Conservation (phyloP, 2,797 vertebrate genomes). For the Strix occidentalis region DNA sequence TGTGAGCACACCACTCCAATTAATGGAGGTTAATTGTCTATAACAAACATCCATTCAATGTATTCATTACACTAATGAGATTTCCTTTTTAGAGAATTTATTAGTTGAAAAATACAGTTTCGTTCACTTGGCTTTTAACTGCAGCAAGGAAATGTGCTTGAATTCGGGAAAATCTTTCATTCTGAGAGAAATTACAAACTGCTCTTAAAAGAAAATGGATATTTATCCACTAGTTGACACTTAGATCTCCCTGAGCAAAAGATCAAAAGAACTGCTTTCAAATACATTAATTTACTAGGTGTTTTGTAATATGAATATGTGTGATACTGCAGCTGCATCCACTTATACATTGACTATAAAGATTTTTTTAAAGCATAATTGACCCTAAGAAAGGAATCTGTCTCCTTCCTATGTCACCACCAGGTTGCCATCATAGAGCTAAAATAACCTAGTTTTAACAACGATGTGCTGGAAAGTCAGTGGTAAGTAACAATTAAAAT, state of each 20-base stretch:
- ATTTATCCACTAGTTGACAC: not conserved
- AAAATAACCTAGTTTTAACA: not conserved
- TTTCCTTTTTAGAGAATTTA: conserved; percentile 49
- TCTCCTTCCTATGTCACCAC: not conserved
- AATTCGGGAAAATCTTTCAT: not conserved
- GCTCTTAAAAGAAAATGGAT: not conserved
- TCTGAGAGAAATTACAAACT: not conserved
- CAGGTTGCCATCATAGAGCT: not conserved
- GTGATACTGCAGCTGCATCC: not conserved
- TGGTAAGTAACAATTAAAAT: not conserved
- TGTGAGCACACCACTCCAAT: conserved; percentile 47
- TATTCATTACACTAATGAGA: conserved; percentile 63
- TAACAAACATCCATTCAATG: conserved; percentile 50
- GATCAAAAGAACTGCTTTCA: not conserved
- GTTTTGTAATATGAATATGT: not conserved
- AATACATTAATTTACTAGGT: not conserved
- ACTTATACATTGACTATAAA: not conserved
- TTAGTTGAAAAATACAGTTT: conserved; percentile 43
- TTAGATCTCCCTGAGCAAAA: not conserved
- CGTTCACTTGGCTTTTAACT: conserved; percentile 25
- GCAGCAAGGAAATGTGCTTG: not conserved
- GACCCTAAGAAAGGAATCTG: not conserved
- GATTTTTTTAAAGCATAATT: not conserved
- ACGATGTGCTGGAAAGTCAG: not conserved
- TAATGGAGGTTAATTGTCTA: conserved; percentile 60